These are phyloP conservation scores for Coregonus sp. DNA, from an alignment of 2,797 vertebrate genomes.

Conservation along the genomic window DNA sequence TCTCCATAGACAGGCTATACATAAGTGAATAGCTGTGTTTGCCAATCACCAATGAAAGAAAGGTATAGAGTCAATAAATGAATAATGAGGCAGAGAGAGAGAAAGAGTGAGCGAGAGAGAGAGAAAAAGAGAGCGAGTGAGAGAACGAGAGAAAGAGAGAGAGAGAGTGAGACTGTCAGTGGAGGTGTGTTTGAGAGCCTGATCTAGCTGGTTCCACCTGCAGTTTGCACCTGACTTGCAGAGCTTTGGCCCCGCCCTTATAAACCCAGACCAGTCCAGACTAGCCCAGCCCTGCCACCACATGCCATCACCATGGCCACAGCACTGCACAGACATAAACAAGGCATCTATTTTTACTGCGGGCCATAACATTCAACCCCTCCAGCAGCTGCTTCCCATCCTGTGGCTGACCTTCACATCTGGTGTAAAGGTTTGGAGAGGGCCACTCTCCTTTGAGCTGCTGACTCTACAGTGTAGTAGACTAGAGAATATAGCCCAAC, in stretches of 20 bases:
- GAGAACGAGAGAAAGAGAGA: neutral
- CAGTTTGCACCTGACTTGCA: slow-evolving; percentile 7
- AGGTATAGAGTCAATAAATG: slow-evolving; percentile 54
- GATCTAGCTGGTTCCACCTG: too few species aligned
- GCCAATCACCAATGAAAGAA: slow-evolving; percentile 34
- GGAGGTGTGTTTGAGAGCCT: neutral
- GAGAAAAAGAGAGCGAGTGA: slow-evolving; percentile 23
- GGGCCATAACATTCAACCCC: slow-evolving; percentile 39
- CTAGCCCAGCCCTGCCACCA: neutral
- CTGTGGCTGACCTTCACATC: slow-evolving; percentile 64
- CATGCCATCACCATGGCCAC: slow-evolving; percentile 36
- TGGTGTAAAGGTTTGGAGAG: slow-evolving; percentile 65
- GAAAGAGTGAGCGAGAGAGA: neutral
- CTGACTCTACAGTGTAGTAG: slow-evolving; percentile 37
- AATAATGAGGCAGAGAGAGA: slow-evolving; percentile 45
- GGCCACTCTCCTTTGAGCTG: slow-evolving; percentile 57
- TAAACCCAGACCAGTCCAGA: slow-evolving; percentile 12
- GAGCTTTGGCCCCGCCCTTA: neutral
- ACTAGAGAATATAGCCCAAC: slow-evolving; percentile 32
- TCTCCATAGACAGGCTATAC: slow-evolving; percentile 41
- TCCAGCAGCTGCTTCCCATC: slow-evolving; percentile 63
- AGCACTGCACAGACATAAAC: slow-evolving; percentile 44
- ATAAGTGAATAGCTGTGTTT: slow-evolving; percentile 59
- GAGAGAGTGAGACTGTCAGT: neutral
- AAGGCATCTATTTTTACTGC: slow-evolving; percentile 52